A percentile compares a stretch with the other conserved stretches of the same genome.
These are phyloP conservation scores for Gymnothorax reevesii DNA, from an alignment of 2,797 vertebrate species.

Conservation along the genomic window DNA sequence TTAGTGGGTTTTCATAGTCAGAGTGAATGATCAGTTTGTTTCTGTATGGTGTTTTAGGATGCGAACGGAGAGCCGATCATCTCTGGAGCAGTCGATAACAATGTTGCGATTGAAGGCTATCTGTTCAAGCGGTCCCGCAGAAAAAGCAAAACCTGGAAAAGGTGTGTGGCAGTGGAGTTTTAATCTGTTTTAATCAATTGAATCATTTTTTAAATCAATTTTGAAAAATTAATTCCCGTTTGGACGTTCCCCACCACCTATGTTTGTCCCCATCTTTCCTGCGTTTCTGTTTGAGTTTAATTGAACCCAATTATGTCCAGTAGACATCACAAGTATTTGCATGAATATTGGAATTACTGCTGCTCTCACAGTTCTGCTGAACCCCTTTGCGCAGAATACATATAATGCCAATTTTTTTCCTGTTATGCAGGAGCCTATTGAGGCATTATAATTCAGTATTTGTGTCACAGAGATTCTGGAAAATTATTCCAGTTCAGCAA, in stretches of 20 bases:
- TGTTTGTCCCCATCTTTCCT: background rate
- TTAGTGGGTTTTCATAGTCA: background rate
- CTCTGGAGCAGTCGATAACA: conserved; percentile 41
- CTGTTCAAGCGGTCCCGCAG: conserved; percentile 74
- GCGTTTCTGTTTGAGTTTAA: background rate
- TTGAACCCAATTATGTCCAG: background rate
- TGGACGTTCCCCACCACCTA: background rate
- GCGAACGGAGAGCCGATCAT: conserved; percentile 65
- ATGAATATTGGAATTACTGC: background rate
- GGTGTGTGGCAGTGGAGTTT: conserved; percentile 50
- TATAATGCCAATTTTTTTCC: too few relatives aligned
- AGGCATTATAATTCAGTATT: too few relatives aligned
- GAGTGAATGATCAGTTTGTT: background rate
- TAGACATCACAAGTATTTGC: background rate
- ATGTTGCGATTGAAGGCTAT: conserved; percentile 67
- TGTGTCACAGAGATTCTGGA: too few relatives aligned
- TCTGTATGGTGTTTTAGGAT: conserved; percentile 57
- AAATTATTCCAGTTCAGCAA: too few relatives aligned
- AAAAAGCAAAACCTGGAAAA: conserved; percentile 75
- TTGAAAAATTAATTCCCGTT: background rate
- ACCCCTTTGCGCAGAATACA: too few relatives aligned
- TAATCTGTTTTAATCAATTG: too few relatives aligned
- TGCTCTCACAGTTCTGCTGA: background rate
- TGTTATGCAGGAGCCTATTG: too few relatives aligned
- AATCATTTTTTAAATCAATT: background rate